Percentiles rank a stretch among this genome's conserved stretches.
These are phyloP conservation scores for Zaprionus nigranus DNA, from an alignment of 1,140 invertebrate genomes.

Conservation along the genomic window DNA sequence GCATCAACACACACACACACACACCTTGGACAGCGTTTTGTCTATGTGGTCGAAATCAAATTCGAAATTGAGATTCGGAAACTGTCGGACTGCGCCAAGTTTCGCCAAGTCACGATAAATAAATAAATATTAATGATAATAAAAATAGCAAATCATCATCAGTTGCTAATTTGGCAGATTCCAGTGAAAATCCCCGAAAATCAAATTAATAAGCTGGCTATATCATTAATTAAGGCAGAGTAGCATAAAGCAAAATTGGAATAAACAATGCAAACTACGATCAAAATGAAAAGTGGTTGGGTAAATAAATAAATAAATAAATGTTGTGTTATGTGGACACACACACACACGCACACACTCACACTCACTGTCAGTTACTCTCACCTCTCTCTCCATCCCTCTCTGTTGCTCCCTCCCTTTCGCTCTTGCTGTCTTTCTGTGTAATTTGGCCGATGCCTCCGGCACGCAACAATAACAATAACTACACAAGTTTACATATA, in stretches of 20 bases:
- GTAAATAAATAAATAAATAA: slow-evolving; percentile 22
- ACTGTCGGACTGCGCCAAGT: neutral
- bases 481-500: slow-evolving; percentile 8
- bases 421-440: slow-evolving; percentile 9
- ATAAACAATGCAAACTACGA: slow-evolving; percentile 42
- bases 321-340: slow-evolving; percentile 22
- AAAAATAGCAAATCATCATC: slow-evolving; percentile 29
- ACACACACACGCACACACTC: neutral
- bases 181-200: slow-evolving; percentile 31
- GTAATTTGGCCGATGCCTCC: slow-evolving; percentile 39
- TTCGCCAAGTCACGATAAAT: slow-evolving; percentile 4
- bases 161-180: slow-evolving; percentile 49
- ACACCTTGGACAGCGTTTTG: slow-evolving; percentile 3
- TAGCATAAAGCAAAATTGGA: neutral
- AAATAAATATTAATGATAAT: neutral
- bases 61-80: neutral
- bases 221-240: slow-evolving; percentile 20
- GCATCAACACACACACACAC: slow-evolving; percentile 32
- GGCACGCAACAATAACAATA: slow-evolving; percentile 21
- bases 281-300: slow-evolving; percentile 8
- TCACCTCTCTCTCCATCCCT: neutral
- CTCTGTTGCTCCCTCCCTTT: neutral
- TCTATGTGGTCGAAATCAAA: slow-evolving; percentile 22
- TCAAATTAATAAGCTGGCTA: slow-evolving; percentile 12
- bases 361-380: no score